A percentile compares a stretch with the other conserved stretches of the same genome.
Conservation (phyloP, 2,113 vertebrate genomes). For the Centrocercus urophasianus region DNA sequence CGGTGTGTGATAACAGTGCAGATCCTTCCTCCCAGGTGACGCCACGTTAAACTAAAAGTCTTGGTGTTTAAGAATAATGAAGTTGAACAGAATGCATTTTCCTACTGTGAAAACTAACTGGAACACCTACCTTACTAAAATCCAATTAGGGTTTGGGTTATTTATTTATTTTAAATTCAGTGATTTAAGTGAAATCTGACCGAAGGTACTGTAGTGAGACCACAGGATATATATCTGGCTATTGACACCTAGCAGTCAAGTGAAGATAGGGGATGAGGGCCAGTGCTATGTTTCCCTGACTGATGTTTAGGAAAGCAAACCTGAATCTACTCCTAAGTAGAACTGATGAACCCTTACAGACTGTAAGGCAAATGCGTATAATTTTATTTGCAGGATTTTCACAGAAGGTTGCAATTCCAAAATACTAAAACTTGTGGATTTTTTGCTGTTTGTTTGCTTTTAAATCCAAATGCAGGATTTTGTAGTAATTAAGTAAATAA, state of each 20-base stretch:
- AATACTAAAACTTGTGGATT: background rate
- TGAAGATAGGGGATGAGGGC: background rate
- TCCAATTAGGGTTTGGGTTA: background rate
- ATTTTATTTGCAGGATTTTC: background rate
- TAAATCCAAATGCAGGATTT: background rate
- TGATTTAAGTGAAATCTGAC: background rate
- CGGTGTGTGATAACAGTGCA: background rate
- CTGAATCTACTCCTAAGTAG: background rate
- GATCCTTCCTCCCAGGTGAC: background rate
- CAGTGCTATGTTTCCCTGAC: background rate
- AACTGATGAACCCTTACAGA: background rate
- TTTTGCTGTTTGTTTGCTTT: background rate
- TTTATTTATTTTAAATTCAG: background rate
- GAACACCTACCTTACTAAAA: background rate
- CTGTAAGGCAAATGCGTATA: background rate
- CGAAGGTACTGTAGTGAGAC: background rate
- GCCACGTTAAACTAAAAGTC: background rate
- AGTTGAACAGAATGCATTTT: background rate
- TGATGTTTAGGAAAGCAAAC: background rate
- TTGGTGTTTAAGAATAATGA: background rate
- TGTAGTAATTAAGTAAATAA: background rate
- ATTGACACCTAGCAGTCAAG: background rate
- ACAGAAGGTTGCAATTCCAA: background rate
- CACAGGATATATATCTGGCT: background rate
- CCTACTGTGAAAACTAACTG: background rate